Evolutionary conservation across 2,888 invertebrate species (phyloP).

Genomic region (Frankliniella intonsa): DNA sequence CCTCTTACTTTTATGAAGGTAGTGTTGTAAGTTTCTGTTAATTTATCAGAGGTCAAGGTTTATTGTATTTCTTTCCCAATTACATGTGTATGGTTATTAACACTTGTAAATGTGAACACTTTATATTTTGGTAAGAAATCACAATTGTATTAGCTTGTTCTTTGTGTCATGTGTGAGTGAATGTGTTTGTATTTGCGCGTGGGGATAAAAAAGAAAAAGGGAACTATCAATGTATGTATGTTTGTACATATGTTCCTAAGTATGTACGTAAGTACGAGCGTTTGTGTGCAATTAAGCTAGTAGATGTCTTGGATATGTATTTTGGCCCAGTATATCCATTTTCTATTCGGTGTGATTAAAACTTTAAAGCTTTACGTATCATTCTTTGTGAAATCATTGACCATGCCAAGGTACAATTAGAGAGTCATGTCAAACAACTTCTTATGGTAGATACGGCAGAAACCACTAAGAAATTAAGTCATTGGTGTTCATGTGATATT

Average conservation of each 20-base stretch:
- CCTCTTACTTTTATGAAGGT: background rate
- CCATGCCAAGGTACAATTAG: background rate
- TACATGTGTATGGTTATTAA: background rate
- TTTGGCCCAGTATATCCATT: background rate
- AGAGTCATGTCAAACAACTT: background rate
- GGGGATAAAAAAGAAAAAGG: too few species aligned
- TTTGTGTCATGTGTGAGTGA: too few species aligned
- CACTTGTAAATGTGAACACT: slow-evolving; percentile 16
- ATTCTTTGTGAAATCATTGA: background rate
- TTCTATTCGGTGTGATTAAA: background rate
- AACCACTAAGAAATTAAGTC: background rate
- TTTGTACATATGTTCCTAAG: background rate
- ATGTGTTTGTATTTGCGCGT: too few species aligned
- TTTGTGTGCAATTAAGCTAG: background rate
- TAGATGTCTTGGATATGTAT: background rate
- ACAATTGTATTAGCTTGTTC: background rate
- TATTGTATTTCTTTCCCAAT: background rate
- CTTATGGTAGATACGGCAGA: background rate
- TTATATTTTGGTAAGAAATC: slow-evolving; percentile 1
- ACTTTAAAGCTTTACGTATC: background rate
- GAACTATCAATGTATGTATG: too few species aligned
- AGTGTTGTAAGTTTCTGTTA: background rate
- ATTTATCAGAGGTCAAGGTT: background rate
- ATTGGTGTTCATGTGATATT: slow-evolving; percentile 12
- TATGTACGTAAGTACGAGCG: background rate